Base-by-base conservation (phyloP, 2,888 invertebrate species). In the Microdon myrmicae region DNA sequence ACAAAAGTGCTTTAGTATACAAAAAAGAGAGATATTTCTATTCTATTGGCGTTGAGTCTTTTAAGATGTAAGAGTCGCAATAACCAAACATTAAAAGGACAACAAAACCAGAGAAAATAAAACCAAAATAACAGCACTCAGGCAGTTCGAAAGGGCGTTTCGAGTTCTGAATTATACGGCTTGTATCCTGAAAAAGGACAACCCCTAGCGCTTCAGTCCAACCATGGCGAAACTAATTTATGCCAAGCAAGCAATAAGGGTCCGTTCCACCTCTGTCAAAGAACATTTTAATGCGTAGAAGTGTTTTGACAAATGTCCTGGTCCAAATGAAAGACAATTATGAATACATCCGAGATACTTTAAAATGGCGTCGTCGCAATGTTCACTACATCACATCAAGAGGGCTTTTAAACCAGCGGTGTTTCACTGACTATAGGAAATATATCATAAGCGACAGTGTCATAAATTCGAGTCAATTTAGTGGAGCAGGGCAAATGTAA, bases 381-480 rank as follows among this genome's bases (percentile, higher is more conserved):
- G 31, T 3, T 23, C 20, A 8, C 45, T 45, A 22, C 20, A 19
- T 44, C 22, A 20, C 13, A 20, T 19, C 19, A 6, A n/a, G n/a
- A n/a, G n/a, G n/a, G n/a, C n/a, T n/a, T n/a, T n/a, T n/a, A n/a
- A n/a, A n/a, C n/a, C n/a, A n/a, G 47, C 51, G 45, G 51, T 41
- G 58, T 51, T 41, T 43, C 51, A 38, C 43, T 58, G 61, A 64
- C 49, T 51, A 31, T 17, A 43, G 47, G 13, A 53, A 37, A 64
- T 64, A 53, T 51, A 64, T 64, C 64, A 64, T 23, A 41, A 64
- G 43, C 58, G 64, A 64, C 64, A 53, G 45, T 43, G 26, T 38
- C 51, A 64, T 64, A 64, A 64, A 64, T 64, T 64, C 53, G 43
- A 58, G 47, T 64, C 49, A 56, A 56, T 51, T 58, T 43, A 56